Evolutionary conservation across 1,140 invertebrate genomes (phyloP).

Genomic region (Ladona fulva): DNA sequence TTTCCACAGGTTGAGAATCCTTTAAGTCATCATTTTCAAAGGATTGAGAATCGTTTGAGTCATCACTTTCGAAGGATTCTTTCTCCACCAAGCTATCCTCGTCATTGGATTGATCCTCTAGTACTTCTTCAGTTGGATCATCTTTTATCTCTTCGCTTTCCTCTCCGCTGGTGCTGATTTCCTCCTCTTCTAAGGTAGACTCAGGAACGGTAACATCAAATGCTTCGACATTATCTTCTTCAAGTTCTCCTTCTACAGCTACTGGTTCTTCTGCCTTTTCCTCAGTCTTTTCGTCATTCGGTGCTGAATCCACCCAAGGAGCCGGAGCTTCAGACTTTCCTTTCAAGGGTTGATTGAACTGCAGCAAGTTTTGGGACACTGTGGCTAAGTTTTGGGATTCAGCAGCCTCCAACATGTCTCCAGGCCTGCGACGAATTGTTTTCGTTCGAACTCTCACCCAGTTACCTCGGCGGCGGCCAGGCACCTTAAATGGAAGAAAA

Average conservation of each 20-base stretch:
- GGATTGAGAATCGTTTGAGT: neutral
- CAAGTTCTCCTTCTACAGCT: slow-evolving; percentile 26
- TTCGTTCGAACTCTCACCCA: slow-evolving; percentile 48
- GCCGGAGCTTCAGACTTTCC: neutral
- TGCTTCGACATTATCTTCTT: slow-evolving; percentile 14
- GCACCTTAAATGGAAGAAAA: neutral
- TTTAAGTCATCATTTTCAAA: neutral
- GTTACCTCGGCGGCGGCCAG: slow-evolving; percentile 42
- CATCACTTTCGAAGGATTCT: neutral
- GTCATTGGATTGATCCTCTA: neutral
- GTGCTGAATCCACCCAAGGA: neutral
- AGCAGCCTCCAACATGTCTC: slow-evolving; percentile 54
- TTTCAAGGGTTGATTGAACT: neutral
- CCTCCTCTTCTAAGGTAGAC: slow-evolving; percentile 23
- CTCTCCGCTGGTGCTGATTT: slow-evolving; percentile 16
- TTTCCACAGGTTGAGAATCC: neutral
- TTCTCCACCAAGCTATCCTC: neutral
- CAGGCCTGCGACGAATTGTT: slow-evolving; percentile 26
- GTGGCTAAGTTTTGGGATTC: slow-evolving; percentile 49
- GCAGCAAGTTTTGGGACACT: slow-evolving; percentile 16
- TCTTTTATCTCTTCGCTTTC: neutral
- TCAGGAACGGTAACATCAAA: too few species aligned
- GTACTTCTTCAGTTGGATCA: neutral
- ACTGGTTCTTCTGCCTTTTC: slow-evolving; percentile 25
- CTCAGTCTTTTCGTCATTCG: neutral